A percentile compares a stretch with the other conserved stretches of the same genome.
These are phyloP conservation scores for Ceyx margarethae DNA, from an alignment of 2,113 vertebrate genomes.

Conservation along the genomic window DNA sequence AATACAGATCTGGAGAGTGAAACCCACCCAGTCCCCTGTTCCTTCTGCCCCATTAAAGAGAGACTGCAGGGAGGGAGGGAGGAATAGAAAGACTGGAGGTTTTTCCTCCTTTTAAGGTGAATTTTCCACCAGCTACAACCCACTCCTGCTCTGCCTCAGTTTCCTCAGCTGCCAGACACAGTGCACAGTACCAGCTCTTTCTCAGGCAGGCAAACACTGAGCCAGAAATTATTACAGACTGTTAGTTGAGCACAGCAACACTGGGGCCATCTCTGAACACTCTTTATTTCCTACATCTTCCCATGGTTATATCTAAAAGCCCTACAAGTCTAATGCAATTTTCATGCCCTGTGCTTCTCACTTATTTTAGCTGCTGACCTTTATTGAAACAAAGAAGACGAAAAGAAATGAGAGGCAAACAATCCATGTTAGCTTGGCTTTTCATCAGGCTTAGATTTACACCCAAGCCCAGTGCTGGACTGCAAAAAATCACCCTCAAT, in stretches of 20 bases:
- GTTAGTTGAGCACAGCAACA: neutral
- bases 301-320: neutral
- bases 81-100: neutral
- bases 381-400: neutral
- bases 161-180: neutral
- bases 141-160: neutral
- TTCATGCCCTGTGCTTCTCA: neutral
- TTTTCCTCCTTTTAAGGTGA: neutral
- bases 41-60: neutral
- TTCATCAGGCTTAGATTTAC: neutral
- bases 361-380: neutral
- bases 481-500: neutral
- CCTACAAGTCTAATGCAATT: neutral
- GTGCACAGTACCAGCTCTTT: neutral
- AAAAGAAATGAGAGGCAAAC: neutral
- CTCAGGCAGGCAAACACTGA: neutral
- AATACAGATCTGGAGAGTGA: rapidly evolving
- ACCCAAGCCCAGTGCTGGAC: neutral
- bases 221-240: neutral
- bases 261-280: neutral
- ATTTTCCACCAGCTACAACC: neutral
- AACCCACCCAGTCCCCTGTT: neutral
- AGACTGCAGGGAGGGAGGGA: neutral
- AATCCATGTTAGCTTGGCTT: neutral
- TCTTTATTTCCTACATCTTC: neutral